Evolutionary conservation across 2,888 invertebrate species (phyloP).

Genomic region (Nemotelus nigrinus): DNA sequence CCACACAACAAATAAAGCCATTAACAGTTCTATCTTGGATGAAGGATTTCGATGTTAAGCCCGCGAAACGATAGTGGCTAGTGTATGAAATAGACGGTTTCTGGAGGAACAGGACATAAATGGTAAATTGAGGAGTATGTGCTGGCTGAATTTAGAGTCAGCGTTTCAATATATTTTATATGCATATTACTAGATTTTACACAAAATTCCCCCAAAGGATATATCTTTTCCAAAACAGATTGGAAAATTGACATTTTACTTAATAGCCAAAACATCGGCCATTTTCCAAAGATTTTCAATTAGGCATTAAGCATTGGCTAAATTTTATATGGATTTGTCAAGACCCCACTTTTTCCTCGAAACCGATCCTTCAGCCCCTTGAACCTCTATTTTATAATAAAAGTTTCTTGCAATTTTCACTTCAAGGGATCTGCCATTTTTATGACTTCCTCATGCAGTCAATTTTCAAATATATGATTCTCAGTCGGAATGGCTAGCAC

Average conservation of each 20-base stretch:
- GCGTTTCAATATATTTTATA: too few species aligned
- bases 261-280: too few species aligned
- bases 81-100: not conserved
- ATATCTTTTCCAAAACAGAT: too few species aligned
- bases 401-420: not conserved
- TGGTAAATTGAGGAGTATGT: too few species aligned
- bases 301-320: too few species aligned
- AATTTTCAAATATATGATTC: constrained; percentile 36
- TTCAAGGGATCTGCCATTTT: constrained; percentile 11
- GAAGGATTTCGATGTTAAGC: not conserved
- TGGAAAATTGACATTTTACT: too few species aligned
- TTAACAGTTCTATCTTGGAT: constrained; percentile 39
- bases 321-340: too few species aligned
- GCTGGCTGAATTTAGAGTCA: too few species aligned
- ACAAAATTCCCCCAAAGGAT: too few species aligned
- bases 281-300: too few species aligned
- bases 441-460: constrained; percentile 35
- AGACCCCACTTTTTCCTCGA: not conserved
- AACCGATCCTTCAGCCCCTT: not conserved
- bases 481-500: constrained; percentile 29
- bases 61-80: not conserved
- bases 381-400: not conserved
- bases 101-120: not conserved
- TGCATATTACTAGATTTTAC: too few species aligned
- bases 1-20: constrained; percentile 46